Base-by-base conservation (phyloP, 2,113 vertebrate species). In the Anseranas semipalmata region DNA sequence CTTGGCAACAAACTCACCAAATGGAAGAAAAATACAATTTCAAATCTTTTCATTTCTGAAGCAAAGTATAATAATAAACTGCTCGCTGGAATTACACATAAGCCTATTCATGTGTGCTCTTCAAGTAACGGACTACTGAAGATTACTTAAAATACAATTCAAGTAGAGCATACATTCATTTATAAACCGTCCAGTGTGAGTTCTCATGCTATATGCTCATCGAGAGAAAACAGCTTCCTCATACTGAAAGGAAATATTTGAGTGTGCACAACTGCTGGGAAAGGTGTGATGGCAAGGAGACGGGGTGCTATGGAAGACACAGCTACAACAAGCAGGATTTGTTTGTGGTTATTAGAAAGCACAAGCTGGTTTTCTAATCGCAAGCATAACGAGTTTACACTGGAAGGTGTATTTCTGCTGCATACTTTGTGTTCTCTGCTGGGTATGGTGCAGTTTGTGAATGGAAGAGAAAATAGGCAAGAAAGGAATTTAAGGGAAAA, bases 371-470 rank as follows among this genome's bases (percentile, higher is more conserved):
- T 79, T 83, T 87, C 48, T 56, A 41, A 37, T 12, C 46, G 21
- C 17, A 62, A 41, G 5, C 2, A 1, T 37, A 24, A 45, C 32
- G 24, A 35, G 4, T 32, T 85, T 4, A 22, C 8, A 8, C 45
- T 3, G 25, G 12, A 50, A 19, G 27, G 35, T 21, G 0, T 35
- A 15, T 18, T 46, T 63, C 35, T 71, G 7, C 12, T 22, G 17
- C 0, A 0, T 30, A 30, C 27, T 73, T 67, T 22, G 10, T 35
- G 5, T 39, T 59, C 50, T 59, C 39, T 14, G 48, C 17, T 7
- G 30, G 16, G 21, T 39, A 19, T 59, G 89, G 35, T 10, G 5
- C 25, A 8, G 67, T 78, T 93, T 56, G 46, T 43, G 81, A 62
- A 53, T 33, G 48, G 50, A 84, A 35, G 32, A 25, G 35, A 41